phyloP scores from a whole-genome alignment of 2,888 invertebrate species.

The Diogma glabrata region DNA sequence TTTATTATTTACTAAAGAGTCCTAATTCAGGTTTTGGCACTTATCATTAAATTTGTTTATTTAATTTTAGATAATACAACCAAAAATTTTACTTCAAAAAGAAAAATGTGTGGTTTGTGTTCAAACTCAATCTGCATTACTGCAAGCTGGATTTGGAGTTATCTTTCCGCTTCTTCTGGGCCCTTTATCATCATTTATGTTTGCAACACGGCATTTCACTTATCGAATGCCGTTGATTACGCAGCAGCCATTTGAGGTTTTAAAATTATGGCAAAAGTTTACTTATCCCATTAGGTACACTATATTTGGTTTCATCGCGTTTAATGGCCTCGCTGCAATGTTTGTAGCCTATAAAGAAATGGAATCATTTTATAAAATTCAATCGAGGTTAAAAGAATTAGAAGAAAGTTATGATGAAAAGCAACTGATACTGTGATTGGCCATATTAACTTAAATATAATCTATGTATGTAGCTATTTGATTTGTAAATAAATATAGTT shows the following conservation, averaged over 20 bases:
- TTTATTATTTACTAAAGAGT: too few relatives aligned
- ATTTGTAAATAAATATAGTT: too few relatives aligned
- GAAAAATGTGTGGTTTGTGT: constrained; percentile 51
- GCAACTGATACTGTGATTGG: too few relatives aligned
- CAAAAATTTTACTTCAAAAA: constrained; percentile 44
- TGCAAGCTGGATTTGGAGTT: constrained; percentile 43
- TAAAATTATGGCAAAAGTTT: constrained; percentile 41
- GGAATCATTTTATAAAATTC: constrained; percentile 31
- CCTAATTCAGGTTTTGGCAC: too few relatives aligned
- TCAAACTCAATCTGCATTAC: constrained; percentile 44
- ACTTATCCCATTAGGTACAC: constrained; percentile 42
- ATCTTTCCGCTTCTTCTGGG: constrained; percentile 49
- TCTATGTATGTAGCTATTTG: too few relatives aligned
- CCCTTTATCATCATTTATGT: constrained; percentile 46
- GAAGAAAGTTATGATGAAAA: too few relatives aligned
- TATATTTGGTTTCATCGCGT: constrained; percentile 37
- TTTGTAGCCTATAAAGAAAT: constrained; percentile 50
- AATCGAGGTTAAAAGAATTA: constrained; percentile 26
- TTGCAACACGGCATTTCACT: constrained; percentile 49
- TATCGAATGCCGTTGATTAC: constrained; percentile 50
- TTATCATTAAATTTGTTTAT: neutral
- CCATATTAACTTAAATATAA: too few relatives aligned
- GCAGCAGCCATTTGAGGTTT: constrained; percentile 42
- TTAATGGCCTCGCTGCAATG: constrained; percentile 44
- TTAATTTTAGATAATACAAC: constrained; percentile 41